phyloP scores from a whole-genome alignment of 2,113 vertebrate genomes.

The Peromyscus polionotus region DNA sequence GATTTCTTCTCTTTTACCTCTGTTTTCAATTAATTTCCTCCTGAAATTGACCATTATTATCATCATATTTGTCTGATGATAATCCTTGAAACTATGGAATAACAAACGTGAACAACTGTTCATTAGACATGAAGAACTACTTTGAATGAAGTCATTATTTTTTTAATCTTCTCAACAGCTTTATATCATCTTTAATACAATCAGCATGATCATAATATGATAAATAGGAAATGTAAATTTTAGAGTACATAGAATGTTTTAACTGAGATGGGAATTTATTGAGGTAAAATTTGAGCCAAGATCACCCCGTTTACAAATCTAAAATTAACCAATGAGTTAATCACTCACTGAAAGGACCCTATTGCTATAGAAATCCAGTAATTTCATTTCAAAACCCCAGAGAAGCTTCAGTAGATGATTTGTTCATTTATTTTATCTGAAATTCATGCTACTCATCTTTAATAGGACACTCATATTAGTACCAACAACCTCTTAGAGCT shows the following conservation, averaged over 20 bases:
- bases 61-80: conserved; percentile 6
- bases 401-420: neutral
- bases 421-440: conserved; percentile 6
- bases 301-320: neutral
- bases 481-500: neutral
- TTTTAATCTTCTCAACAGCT: neutral
- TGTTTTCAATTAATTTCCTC: neutral
- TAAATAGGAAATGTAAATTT: neutral
- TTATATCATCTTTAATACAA: neutral
- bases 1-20: neutral
- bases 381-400: neutral
- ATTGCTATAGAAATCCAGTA: neutral
- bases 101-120: conserved; percentile 12
- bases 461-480: neutral
- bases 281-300: neutral
- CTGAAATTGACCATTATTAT: neutral
- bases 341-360: neutral
- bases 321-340: neutral
- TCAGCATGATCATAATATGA: neutral
- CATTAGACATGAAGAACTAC: neutral
- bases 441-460: conserved; percentile 1
- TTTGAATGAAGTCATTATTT: neutral
- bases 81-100: neutral
- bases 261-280: neutral
- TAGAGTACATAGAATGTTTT: neutral